Evolutionary conservation across 2,888 invertebrate species (phyloP).

Genomic region (Limulus polyphemus): DNA sequence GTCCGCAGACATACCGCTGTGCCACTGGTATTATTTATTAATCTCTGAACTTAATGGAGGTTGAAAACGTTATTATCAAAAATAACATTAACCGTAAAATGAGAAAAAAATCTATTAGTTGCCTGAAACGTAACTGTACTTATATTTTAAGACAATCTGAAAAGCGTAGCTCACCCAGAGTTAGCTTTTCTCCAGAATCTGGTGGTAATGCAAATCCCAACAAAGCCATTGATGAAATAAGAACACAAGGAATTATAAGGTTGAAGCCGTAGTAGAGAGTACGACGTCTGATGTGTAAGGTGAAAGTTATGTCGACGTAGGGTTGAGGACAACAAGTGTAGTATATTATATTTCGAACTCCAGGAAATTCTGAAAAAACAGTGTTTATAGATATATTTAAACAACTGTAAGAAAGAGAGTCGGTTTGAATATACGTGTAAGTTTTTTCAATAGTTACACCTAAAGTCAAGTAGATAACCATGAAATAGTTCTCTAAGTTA

Average conservation of each 20-base stretch:
- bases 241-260: slow-evolving; percentile 95
- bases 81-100: no score
- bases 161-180: slow-evolving; percentile 57
- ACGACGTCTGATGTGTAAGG: slow-evolving; percentile 86
- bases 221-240: slow-evolving; percentile 97
- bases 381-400: neutral
- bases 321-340: slow-evolving; percentile 87
- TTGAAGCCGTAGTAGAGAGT: slow-evolving; percentile 99
- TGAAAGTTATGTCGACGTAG: slow-evolving; percentile 94
- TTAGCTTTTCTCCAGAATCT: slow-evolving; percentile 98
- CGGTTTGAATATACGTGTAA: no score
- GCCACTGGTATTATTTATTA: no score
- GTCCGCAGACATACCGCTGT: no score
- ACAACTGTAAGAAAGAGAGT: no score
- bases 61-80: no score
- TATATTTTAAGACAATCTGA: neutral
- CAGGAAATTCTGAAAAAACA: slow-evolving; percentile 63
- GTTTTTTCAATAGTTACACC: no score
- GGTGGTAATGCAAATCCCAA: slow-evolving; percentile 96
- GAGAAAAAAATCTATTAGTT: no score
- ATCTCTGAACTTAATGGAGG: no score
- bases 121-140: no score
- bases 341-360: slow-evolving; percentile 74
- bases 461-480: no score
- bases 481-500: no score